Evolutionary conservation across 2,797 vertebrate species (phyloP), one percentile per base, ranked within the genome.

Genomic region (Gymnopithys bicolor): DNA sequence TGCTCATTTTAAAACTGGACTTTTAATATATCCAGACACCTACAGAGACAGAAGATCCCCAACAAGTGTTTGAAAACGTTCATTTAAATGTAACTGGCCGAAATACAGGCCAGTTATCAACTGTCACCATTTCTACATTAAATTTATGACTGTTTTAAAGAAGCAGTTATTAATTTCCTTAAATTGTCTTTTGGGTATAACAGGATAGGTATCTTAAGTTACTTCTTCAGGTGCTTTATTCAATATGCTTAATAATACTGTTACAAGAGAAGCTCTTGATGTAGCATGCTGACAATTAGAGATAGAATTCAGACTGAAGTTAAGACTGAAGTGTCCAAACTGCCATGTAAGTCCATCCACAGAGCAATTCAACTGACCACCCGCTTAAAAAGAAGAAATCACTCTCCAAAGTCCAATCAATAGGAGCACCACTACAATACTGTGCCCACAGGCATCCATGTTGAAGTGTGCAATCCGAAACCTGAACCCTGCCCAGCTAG

Each of bases 331-430:
- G 15, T 5, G 9, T n/a, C 28, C 33, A 43, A 68, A 74, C n/a
- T 52, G 27, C 33, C 82, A 48, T 2, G 2, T 13, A 8, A 69
- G 39, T 70, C 32, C 3, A 1, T 33, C 22, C 2, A 0, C 33
- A 59, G 9, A 53, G 11, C 62, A 89, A 62, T 53, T 51, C 53
- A 75, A 16, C 24, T 74, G 30, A 91, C 48, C 49, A 82, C 9
- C 10, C 22, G 37, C 12, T 49, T 32, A 6, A 51, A 24, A 43
- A 71, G 19, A 46, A 83, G 16, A 39, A 45, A 70, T 18, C 5
- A 46, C 22, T 19, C 60, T 62, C 35, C 30, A 1, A 73, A 70
- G 16, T 62, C 49, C 58, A 68, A 5, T 58, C 83, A 68, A 64
- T 5, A 3, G 39, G 3, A 89, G 27, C 17, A 24, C 77, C 24